phyloP scores from a whole-genome alignment of 2,888 invertebrate species.

The Mythimna albipuncta region DNA sequence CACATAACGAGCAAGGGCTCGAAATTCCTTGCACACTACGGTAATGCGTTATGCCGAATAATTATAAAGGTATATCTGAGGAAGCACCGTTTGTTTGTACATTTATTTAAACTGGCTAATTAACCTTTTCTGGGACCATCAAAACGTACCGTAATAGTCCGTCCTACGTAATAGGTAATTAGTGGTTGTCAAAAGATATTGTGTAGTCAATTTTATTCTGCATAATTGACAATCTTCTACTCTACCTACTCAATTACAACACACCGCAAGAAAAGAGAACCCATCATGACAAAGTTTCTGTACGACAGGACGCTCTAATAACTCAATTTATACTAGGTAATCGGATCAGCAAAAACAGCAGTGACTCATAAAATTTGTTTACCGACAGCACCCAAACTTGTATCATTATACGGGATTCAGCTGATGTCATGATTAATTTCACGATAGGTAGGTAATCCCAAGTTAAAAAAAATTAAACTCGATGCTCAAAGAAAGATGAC shows the following conservation, averaged over 20 bases:
- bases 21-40: constrained; percentile 34
- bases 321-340: constrained; percentile 41
- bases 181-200: not conserved
- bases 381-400: constrained; percentile 58
- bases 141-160: constrained; percentile 5
- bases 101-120: constrained; percentile 12
- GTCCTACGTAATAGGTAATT: constrained; percentile 5
- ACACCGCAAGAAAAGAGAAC: not conserved
- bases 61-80: constrained; percentile 21
- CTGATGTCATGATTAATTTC: constrained; percentile 69
- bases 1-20: constrained; percentile 50
- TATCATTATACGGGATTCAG: constrained; percentile 65
- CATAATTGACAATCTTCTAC: not conserved
- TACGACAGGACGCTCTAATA: constrained; percentile 21
- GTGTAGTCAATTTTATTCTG: constrained; percentile 14
- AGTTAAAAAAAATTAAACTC: constrained; percentile 80
- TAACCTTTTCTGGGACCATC: constrained; percentile 4
- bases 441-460: constrained; percentile 69
- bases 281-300: constrained; percentile 2
- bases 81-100: constrained; percentile 13
- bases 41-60: constrained; percentile 33
- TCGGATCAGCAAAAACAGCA: constrained; percentile 38
- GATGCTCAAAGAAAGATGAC: constrained; percentile 81
- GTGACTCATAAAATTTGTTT: constrained; percentile 42
- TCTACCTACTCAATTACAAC: constrained; percentile 1